Percentiles rank a stretch among this genome's conserved stretches.
These are phyloP conservation scores for Clarias pachynema DNA, from an alignment of 2,797 vertebrate genomes.

Conservation along the genomic window DNA sequence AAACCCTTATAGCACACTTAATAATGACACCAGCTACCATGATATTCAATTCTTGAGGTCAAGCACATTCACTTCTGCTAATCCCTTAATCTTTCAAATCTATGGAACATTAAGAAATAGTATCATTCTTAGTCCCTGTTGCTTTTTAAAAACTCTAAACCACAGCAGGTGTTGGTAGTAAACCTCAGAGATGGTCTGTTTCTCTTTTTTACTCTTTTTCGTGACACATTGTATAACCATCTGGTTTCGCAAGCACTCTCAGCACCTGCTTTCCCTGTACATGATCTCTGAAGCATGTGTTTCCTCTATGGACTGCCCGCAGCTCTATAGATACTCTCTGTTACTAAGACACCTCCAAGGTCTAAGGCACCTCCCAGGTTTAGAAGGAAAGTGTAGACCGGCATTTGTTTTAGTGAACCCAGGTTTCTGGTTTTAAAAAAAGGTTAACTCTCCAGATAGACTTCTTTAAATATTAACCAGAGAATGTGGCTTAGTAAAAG, in stretches of 20 bases:
- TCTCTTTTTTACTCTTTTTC: conserved; percentile 48
- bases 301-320: conserved; percentile 50
- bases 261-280: conserved; percentile 51
- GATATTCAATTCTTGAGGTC: neutral
- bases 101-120: conserved; percentile 25
- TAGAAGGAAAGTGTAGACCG: conserved; percentile 3
- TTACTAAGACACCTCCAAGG: conserved; percentile 28
- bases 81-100: conserved; percentile 18
- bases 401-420: neutral
- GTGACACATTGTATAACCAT: conserved; percentile 56
- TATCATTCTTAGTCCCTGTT: conserved; percentile 48
- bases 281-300: conserved; percentile 54
- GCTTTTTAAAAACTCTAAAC: conserved; percentile 51
- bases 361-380: conserved; percentile 19
- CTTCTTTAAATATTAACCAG: neutral
- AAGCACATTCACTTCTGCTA: conserved; percentile 18
- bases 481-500: neutral
- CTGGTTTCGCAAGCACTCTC: conserved; percentile 58
- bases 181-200: conserved; percentile 49
- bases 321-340: conserved; percentile 41
- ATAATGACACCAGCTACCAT: neutral
- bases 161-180: conserved; percentile 58
- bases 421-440: conserved; percentile 3
- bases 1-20: neutral
- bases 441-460: neutral